Evolutionary conservation across 1,140 invertebrate species (phyloP).

Genomic region (Hormaphis cornu): DNA sequence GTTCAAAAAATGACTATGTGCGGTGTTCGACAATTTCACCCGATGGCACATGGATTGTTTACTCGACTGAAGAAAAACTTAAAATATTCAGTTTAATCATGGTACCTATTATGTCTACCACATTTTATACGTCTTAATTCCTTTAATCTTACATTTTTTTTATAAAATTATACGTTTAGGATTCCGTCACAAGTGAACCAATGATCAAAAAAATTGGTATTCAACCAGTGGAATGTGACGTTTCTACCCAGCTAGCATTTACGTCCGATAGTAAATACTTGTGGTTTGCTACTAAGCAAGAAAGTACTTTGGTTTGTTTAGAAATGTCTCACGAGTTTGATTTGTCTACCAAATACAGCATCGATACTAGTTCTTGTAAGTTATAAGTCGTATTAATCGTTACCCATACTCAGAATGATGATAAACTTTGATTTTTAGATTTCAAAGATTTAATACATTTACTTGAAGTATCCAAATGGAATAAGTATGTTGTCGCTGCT

Average conservation of each 20-base stretch:
- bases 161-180: neutral
- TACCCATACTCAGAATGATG: neutral
- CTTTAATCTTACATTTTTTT: too few relatives aligned
- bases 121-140: too few relatives aligned
- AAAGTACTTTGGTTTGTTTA: slow-evolving; percentile 31
- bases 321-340: slow-evolving; percentile 27
- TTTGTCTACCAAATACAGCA: slow-evolving; percentile 4
- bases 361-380: slow-evolving; percentile 11
- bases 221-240: slow-evolving; percentile 25
- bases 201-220: slow-evolving; percentile 25
- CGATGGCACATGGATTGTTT: slow-evolving; percentile 58
- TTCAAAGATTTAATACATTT: slow-evolving; percentile 47
- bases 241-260: slow-evolving; percentile 31
- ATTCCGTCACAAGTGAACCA: slow-evolving; percentile 18
- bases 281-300: slow-evolving; percentile 40
- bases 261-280: slow-evolving; percentile 42
- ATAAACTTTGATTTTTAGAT: slow-evolving; percentile 40
- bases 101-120: too few relatives aligned
- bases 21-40: slow-evolving; percentile 57
- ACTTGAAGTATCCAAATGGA: slow-evolving; percentile 48
- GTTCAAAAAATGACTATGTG: slow-evolving; percentile 48
- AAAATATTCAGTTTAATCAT: slow-evolving; percentile 57
- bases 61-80: slow-evolving; percentile 57
- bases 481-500: slow-evolving; percentile 52
- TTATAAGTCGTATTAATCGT: neutral